phyloP scores from a whole-genome alignment of 2,888 invertebrate species.

The Sisyra nigra region DNA sequence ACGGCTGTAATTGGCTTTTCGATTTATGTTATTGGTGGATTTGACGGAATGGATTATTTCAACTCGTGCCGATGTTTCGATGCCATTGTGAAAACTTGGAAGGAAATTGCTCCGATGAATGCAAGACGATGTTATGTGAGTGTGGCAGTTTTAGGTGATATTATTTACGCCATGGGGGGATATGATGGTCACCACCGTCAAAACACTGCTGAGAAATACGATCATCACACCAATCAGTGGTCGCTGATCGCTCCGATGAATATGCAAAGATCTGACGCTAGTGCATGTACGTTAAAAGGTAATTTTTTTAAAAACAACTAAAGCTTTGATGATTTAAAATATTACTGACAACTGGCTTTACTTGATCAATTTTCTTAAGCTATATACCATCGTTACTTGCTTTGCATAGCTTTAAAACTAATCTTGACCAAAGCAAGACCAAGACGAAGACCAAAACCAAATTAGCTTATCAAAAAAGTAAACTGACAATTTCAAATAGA shows the following conservation, averaged over 20 bases:
- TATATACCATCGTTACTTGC: neutral
- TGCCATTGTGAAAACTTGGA: constrained; percentile 70
- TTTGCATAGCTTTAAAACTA: neutral
- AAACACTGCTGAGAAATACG: constrained; percentile 74
- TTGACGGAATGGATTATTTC: constrained; percentile 70
- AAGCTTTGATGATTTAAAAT: too few species aligned
- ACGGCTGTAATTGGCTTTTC: constrained; percentile 71
- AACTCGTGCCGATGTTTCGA: constrained; percentile 65
- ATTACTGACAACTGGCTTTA: too few species aligned
- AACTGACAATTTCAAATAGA: too few species aligned
- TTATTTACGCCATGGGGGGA: constrained; percentile 78
- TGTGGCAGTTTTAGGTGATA: constrained; percentile 57
- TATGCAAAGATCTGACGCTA: constrained; percentile 77
- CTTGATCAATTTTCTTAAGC: neutral
- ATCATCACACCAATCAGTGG: constrained; percentile 76
- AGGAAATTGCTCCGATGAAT: constrained; percentile 83
- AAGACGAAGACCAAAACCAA: too few species aligned
- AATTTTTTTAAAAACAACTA: too few species aligned
- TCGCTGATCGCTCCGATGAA: constrained; percentile 76
- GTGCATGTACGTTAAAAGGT: constrained; percentile 74
- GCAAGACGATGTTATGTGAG: constrained; percentile 75
- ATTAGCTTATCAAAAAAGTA: too few species aligned
- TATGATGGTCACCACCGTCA: constrained; percentile 76
- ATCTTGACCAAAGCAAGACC: too few species aligned
- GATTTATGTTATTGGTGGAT: constrained; percentile 84